Percentiles rank a stretch among this genome's conserved stretches.
Evolutionary conservation across 2,888 invertebrate species (phyloP).

Genomic region (Drosophila tripunctata): DNA sequence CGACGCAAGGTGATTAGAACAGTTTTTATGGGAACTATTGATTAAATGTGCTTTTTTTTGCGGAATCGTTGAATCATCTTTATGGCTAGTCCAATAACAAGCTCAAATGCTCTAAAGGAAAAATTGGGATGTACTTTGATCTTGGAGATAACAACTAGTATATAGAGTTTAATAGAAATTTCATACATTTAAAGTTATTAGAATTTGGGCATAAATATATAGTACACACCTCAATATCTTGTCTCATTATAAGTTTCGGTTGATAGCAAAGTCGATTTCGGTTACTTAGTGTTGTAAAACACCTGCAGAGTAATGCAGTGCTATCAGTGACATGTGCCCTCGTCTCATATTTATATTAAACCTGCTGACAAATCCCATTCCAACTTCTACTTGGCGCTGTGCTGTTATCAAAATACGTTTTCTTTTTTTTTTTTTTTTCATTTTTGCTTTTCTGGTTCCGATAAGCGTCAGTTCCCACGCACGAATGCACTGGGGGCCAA

Average conservation of each 20-base stretch:
- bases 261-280: no score
- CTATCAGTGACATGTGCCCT: not conserved
- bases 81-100: no score
- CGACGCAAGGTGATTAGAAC: not conserved
- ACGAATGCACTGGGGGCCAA: conserved; percentile 24
- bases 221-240: no score
- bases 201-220: no score
- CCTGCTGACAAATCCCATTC: conserved; percentile 5
- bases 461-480: conserved; percentile 51
- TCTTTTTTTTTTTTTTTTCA: no score
- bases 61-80: conserved; percentile 1
- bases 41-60: not conserved
- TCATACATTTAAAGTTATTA: no score
- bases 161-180: no score
- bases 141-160: not conserved
- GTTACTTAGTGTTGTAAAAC: conserved; percentile 3
- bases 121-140: not conserved
- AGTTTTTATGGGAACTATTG: not conserved
- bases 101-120: no score
- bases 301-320: not conserved
- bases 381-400: not conserved
- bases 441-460: conserved; percentile 5
- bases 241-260: no score
- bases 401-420: conserved; percentile 13
- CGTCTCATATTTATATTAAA: conserved; percentile 1